These are phyloP conservation scores for Prionace glauca DNA, from an alignment of 2,797 vertebrate genomes.

Conservation along the genomic window DNA sequence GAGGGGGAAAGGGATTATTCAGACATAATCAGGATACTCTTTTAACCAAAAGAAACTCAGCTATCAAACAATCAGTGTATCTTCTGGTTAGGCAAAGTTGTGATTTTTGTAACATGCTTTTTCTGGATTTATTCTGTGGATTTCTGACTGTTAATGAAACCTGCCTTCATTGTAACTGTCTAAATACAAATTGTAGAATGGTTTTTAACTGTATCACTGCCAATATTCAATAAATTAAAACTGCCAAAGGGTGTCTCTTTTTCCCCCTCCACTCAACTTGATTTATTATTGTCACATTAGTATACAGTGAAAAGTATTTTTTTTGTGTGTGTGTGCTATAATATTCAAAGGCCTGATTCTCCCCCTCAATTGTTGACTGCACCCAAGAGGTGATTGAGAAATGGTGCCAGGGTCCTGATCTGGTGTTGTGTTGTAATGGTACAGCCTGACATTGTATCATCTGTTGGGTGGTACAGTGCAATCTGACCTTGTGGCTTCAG, in stretches of 20 bases:
- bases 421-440: no score
- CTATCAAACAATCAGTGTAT: not conserved
- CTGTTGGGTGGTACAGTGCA: no score
- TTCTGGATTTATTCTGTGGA: not conserved
- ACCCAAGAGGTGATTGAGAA: not conserved
- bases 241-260: no score
- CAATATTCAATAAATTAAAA: constrained; percentile 1
- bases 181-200: not conserved
- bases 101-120: not conserved
- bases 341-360: no score
- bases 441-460: no score
- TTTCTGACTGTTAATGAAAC: not conserved
- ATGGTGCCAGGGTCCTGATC: no score
- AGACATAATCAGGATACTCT: not conserved
- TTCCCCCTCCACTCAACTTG: no score
- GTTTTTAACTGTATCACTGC: not conserved
- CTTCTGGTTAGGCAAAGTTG: not conserved
- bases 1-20: not conserved
- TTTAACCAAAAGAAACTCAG: not conserved
- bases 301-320: no score
- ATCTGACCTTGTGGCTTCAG: no score
- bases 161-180: not conserved
- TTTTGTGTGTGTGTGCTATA: no score
- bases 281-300: no score
- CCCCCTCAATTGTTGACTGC: not conserved